Evolutionary conservation across 2,797 vertebrate species (phyloP).

Genomic region (Esox masquinongy): DNA sequence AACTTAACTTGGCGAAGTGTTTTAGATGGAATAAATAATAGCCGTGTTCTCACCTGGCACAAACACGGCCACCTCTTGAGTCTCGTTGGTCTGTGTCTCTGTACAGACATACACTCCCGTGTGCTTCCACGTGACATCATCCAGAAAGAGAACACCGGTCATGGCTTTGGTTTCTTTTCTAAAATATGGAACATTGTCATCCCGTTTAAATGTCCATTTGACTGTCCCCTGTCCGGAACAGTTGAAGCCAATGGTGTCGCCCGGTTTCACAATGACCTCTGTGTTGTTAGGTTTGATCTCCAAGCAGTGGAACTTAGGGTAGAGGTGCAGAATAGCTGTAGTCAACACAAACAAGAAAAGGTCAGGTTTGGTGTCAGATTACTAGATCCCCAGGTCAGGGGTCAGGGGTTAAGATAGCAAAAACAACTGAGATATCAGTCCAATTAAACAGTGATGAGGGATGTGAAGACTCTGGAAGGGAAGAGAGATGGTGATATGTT

Average conservation of each 20-base stretch:
- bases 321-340: constrained; percentile 69
- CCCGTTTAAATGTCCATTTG: constrained; percentile 78
- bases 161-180: constrained; percentile 52
- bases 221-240: constrained; percentile 73
- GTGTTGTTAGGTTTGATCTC: constrained; percentile 71
- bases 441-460: constrained; percentile 58
- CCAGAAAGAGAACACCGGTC: constrained; percentile 75
- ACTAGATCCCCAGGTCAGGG: constrained; percentile 26
- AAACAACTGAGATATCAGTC: constrained; percentile 54
- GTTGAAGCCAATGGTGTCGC: constrained; percentile 75
- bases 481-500: constrained; percentile 36
- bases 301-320: constrained; percentile 56
- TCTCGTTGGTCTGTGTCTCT: constrained; percentile 58
- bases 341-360: constrained; percentile 49
- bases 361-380: constrained; percentile 50
- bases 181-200: constrained; percentile 57
- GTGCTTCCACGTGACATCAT: constrained; percentile 78
- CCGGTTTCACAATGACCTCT: constrained; percentile 76
- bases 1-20: not conserved
- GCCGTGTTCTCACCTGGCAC: constrained; percentile 82
- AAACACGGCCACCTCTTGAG: constrained; percentile 81
- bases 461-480: constrained; percentile 49
- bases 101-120: constrained; percentile 85
- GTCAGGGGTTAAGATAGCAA: constrained; percentile 69
- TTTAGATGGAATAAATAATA: not conserved